A percentile compares a stretch with the other conserved stretches of the same genome.
phyloP scores from a whole-genome alignment of 1,140 invertebrate genomes.

The Thalassaphorura encarpata region DNA sequence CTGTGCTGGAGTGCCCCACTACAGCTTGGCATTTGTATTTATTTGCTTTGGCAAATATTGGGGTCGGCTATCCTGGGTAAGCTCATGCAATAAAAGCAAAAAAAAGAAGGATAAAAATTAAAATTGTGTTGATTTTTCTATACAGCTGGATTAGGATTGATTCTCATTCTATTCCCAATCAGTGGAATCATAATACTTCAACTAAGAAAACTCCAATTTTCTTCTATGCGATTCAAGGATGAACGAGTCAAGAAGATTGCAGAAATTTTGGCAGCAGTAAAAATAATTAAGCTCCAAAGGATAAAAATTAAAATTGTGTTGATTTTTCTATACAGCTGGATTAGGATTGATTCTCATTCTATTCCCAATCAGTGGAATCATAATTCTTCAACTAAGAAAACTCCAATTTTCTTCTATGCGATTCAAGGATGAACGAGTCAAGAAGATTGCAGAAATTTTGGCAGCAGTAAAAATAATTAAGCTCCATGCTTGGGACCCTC shows the following conservation, averaged over 20 bases:
- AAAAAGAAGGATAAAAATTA: too few species aligned
- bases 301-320: too few species aligned
- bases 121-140: too few species aligned
- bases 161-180: slow-evolving; percentile 41
- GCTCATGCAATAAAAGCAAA: too few species aligned
- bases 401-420: slow-evolving; percentile 38
- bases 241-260: slow-evolving; percentile 37
- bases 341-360: slow-evolving; percentile 40
- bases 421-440: slow-evolving; percentile 37
- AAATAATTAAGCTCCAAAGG: too few species aligned
- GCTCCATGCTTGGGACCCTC: slow-evolving; percentile 36
- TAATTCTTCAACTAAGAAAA: slow-evolving; percentile 39
- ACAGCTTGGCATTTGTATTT: slow-evolving; percentile 34
- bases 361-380: slow-evolving; percentile 41
- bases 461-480: slow-evolving; percentile 36
- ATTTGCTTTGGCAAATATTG: slow-evolving; percentile 39
- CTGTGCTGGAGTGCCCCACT: slow-evolving; percentile 1
- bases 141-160: slow-evolving; percentile 41
- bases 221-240: slow-evolving; percentile 37
- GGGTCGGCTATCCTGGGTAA: slow-evolving; percentile 43
- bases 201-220: slow-evolving; percentile 38
- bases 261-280: slow-evolving; percentile 38
- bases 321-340: too few species aligned
- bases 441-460: slow-evolving; percentile 38
- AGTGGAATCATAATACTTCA: slow-evolving; percentile 41